Evolutionary conservation across 2,113 vertebrate species (phyloP), one percentile per base, ranked within the genome.

Genomic region (Chlorodrepanis virens): DNA sequence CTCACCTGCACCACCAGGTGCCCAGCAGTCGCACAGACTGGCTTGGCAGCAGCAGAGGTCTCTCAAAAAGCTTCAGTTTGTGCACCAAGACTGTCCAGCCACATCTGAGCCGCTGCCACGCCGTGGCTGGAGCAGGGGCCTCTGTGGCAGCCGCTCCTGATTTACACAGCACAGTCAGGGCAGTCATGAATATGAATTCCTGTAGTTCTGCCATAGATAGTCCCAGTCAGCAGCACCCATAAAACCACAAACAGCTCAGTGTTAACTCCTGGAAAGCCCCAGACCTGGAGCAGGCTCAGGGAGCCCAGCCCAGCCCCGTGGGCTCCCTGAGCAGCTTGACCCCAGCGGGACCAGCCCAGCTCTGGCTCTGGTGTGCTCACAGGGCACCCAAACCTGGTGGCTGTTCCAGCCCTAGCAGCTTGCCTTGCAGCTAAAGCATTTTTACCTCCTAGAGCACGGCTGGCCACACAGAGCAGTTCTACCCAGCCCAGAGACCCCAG

Each of bases 231-330:
- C n/a, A 90, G 16, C 23, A 49, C 25, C 53, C 75, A 44, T 31
- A 39, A 72, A 84, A 77, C 40, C 1, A 52, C 92, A 49, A 65
- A 27, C 1, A 35, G 28, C 0, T 17, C 23, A 3, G 29, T 5
- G 35, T 67, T 54, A 70, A 47, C 76, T 45, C 75, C 28, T 74
- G 68, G 35, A 53, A 69, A 65, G 31, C 19, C 37, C 45, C 82
- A 72, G 39, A 14, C 4, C 61, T 16, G 44, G 61, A 11, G 3
- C 22, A 40, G 6, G 35, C 27, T 82, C 29, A 2, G 5, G 15
- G 45, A 8, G 3, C 24, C 5, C 53, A 35, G 37, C 20, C 11
- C 0, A 0, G 76, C 14, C 45, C 63, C 20, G 1, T 2, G 4
- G 25, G 42, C 19, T 12, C 64, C 1, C 33, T 6, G 45, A 4